Percentiles rank a stretch among this genome's conserved stretches.
Conservation (phyloP, 2,888 invertebrate genomes). For the Caenorhabditis doughertyi region DNA sequence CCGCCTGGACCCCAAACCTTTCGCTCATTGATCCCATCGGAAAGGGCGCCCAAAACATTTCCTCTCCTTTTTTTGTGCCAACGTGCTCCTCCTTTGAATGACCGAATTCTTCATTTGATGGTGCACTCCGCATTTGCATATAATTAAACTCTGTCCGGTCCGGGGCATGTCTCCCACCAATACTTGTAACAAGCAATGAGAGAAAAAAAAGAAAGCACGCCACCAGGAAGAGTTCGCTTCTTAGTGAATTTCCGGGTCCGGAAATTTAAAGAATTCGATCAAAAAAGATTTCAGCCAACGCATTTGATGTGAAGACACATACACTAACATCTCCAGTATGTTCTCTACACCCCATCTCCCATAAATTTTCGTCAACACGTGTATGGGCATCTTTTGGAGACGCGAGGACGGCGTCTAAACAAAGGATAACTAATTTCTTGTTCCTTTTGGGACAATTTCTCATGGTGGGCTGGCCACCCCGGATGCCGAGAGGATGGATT, state of each 20-base stretch:
- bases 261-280: conserved; percentile 2
- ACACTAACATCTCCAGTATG: not conserved
- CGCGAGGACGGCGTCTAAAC: conserved; percentile 37
- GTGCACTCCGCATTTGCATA: conserved; percentile 61
- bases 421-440: conserved; percentile 58
- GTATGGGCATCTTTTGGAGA: conserved; percentile 13
- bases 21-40: conserved; percentile 58
- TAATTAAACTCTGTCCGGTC: conserved; percentile 49
- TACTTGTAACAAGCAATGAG: conserved; percentile 15
- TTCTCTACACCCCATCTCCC: conserved; percentile 34
- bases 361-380: conserved; percentile 54
- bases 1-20: conserved; percentile 8
- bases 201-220: not conserved
- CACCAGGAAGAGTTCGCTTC: conserved; percentile 44
- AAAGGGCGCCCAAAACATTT: conserved; percentile 42
- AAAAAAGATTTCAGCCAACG: not conserved
- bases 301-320: conserved; percentile 9
- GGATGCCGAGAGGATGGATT: conserved; percentile 45
- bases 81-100: conserved; percentile 49
- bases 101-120: conserved; percentile 62
- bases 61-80: conserved; percentile 12
- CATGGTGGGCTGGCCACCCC: conserved; percentile 25
- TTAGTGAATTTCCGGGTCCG: conserved; percentile 23
- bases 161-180: conserved; percentile 13
- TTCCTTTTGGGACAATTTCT: conserved; percentile 49